phyloP scores from a whole-genome alignment of 2,113 vertebrate species.

The Pipra filicauda region DNA sequence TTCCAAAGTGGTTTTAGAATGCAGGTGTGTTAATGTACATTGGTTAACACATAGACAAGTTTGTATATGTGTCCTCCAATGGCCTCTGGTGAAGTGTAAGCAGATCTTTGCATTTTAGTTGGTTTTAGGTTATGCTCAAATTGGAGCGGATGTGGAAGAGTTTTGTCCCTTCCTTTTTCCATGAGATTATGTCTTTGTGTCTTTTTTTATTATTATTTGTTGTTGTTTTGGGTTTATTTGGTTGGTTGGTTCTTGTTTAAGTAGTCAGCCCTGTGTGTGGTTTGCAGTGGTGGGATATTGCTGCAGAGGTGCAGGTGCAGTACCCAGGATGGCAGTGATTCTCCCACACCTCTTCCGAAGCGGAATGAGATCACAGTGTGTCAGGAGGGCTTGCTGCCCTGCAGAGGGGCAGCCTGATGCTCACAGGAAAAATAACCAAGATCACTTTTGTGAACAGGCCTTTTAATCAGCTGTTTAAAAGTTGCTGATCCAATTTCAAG shows the following conservation, averaged over 20 bases:
- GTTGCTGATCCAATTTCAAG: constrained; percentile 11
- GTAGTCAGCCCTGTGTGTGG: not conserved
- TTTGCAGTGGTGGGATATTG: not conserved
- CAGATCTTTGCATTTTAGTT: not conserved
- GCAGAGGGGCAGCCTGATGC: not conserved
- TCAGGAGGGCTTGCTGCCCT: not conserved
- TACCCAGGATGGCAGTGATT: not conserved
- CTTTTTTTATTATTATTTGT: not conserved
- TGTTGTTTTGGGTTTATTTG: not conserved
- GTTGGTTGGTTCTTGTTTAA: not conserved
- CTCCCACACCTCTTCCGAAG: not conserved
- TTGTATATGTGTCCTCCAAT: not conserved
- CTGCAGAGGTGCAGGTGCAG: not conserved
- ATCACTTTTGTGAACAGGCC: not conserved
- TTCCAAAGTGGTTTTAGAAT: not conserved
- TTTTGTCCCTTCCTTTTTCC: not conserved
- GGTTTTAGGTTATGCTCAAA: not conserved
- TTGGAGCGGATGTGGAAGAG: not conserved
- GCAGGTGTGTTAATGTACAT: not conserved
- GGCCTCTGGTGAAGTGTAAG: not conserved
- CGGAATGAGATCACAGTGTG: not conserved
- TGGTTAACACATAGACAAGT: not conserved
- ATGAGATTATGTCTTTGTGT: not conserved
- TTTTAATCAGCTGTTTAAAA: constrained; percentile 29
- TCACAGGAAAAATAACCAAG: not conserved